These are phyloP conservation scores for Platyscelio sp. DNA, from an alignment of 2,888 invertebrate genomes.

Conservation along the genomic window DNA sequence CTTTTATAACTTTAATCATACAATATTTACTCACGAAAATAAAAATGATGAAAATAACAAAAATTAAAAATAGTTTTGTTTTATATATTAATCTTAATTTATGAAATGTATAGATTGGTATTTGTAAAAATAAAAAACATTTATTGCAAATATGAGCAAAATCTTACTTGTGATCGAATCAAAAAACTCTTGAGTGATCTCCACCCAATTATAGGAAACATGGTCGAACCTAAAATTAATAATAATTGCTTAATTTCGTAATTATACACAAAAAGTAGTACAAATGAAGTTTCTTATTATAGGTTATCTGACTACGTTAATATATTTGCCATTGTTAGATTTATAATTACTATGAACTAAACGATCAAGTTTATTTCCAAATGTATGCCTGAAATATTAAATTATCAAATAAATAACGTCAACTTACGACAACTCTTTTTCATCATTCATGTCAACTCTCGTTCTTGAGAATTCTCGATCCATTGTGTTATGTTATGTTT, in stretches of 20 bases:
- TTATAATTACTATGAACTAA: constrained; percentile 19
- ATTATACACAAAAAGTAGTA: constrained; percentile 16
- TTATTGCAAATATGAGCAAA: constrained; percentile 49
- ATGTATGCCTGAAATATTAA: not conserved
- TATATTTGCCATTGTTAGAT: not conserved
- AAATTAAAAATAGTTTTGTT: no score
- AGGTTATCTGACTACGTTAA: constrained; percentile 71
- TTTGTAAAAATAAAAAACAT: no score
- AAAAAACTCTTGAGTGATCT: constrained; percentile 89
- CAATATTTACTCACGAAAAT: no score
- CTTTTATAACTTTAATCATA: no score
- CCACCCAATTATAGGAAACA: constrained; percentile 89
- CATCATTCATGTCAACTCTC: constrained; percentile 80
- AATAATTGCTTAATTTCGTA: not conserved
- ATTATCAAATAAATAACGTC: constrained; percentile 37
- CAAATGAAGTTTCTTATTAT: constrained; percentile 17
- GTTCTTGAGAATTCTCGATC: constrained; percentile 77
- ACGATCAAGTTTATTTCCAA: not conserved
- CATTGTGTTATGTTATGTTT: constrained; percentile 78
- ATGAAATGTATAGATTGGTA: no score
- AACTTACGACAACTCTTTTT: constrained; percentile 82
- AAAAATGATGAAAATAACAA: no score
- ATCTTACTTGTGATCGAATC: constrained; percentile 87
- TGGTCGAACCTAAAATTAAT: constrained; percentile 77
- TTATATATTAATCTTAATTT: no score